A percentile compares a stretch with the other conserved stretches of the same genome.
These are phyloP conservation scores for Caenorhabditis briggsae DNA, from an alignment of 1,140 invertebrate genomes.

Conservation along the genomic window DNA sequence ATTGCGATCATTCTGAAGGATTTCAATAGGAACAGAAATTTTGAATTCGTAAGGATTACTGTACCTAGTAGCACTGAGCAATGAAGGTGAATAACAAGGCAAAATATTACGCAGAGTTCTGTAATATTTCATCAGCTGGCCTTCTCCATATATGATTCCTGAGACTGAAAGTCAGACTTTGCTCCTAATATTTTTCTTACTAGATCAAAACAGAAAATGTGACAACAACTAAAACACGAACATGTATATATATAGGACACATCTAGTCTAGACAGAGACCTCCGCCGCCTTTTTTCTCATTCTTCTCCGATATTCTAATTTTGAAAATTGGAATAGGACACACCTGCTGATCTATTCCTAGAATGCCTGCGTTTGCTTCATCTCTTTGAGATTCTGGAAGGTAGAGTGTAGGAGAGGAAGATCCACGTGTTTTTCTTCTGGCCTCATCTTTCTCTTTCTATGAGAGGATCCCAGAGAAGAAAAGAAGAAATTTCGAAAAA, in stretches of 20 bases:
- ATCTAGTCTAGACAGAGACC: slow-evolving; percentile 27
- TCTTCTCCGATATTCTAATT: neutral
- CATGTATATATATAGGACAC: slow-evolving; percentile 1
- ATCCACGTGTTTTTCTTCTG: slow-evolving; percentile 31
- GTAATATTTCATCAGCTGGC: slow-evolving; percentile 10
- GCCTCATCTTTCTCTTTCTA: neutral
- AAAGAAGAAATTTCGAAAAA: slow-evolving; percentile 38
- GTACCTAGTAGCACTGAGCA: no score
- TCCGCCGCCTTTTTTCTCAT: neutral
- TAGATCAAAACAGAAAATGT: neutral
- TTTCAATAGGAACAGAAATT: no score
- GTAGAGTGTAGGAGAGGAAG: neutral
- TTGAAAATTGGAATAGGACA: neutral
- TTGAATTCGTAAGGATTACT: no score
- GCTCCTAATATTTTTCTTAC: neutral
- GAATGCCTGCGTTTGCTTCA: no score
- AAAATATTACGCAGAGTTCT: neutral
- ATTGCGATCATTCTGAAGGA: no score
- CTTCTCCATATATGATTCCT: neutral
- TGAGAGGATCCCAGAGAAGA: neutral
- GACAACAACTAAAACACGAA: slow-evolving; percentile 6
- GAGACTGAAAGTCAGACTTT: neutral
- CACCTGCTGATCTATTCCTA: neutral
- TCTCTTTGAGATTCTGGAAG: neutral
- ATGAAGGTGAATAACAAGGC: neutral